Base-by-base conservation (phyloP, 2,113 vertebrate genomes). In the Pandion haliaetus region DNA sequence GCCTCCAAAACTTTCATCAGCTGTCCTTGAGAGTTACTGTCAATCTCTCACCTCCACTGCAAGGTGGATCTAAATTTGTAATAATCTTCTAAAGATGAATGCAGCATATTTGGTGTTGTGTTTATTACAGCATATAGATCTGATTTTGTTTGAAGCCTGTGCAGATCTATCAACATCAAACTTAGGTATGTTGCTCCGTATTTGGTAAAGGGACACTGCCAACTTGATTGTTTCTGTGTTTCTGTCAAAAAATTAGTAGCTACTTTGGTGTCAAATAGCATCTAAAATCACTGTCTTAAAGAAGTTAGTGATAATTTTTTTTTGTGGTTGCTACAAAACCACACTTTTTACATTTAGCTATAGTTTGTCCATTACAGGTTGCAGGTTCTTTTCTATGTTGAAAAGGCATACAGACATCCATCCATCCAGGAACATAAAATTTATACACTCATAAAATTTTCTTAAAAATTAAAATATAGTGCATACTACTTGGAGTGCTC, bases 1-100 rank as follows among this genome's bases (percentile, higher is more conserved):
- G 14, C 5, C 63, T 38, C 54, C 5, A 2, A 11, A 24, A 12
- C 9, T 8, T 5, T 9, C 31, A 2, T 12, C 40, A 3, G 25
- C 45, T 52, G 3, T 14, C 49, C n/a, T 7, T 21, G 17, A 17
- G 52, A 28, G 47, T 4, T 7, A 2, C 54, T 21, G 29, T 7
- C 16, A 4, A 10, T 26, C 34, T 38, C 61, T 32, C 13, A 1
- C 38, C 74, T 74, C 36, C 8, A 0, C 29, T 36, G 31, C 3
- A 2, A 40, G 36, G 9, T 5, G 31, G 19, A 58, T 52, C 77
- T 9, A 3, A 11, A 6, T 10, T 40, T 12, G 16, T 34, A 5
- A 28, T 0, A 20, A 8, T 47, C 31, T 82, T 47, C 69, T 65
- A 2, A 63, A 52, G 50, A 23, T 2, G 32, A 47, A 18, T 1